phyloP scores from a whole-genome alignment of 2,797 vertebrate species.

The Sebastes minor region DNA sequence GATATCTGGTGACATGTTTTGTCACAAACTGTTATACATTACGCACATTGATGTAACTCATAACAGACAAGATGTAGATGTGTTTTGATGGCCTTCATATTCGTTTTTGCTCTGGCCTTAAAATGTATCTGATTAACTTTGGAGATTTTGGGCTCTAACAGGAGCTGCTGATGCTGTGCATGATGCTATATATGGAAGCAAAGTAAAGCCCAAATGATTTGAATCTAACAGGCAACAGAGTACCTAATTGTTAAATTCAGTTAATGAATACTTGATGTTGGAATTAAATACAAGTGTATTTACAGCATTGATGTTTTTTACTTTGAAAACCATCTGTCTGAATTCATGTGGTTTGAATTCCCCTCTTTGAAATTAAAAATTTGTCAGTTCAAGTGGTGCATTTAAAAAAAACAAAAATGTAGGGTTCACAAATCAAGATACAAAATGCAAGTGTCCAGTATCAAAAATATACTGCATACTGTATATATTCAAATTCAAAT shows the following conservation, averaged over 20 bases:
- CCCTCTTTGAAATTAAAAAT: accelerated
- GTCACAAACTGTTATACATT: neutral
- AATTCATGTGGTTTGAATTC: too few relatives aligned
- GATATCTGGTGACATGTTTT: neutral
- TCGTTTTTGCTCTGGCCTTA: neutral
- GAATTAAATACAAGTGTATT: too few relatives aligned
- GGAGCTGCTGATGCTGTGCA: neutral
- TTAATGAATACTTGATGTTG: too few relatives aligned
- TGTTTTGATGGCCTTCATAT: neutral
- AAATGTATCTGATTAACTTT: neutral
- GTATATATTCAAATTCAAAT: too few relatives aligned
- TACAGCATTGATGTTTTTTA: accelerated
- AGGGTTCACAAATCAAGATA: too few relatives aligned
- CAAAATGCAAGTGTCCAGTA: too few relatives aligned
- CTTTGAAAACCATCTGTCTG: too few relatives aligned
- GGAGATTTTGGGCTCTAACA: neutral
- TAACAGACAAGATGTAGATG: neutral
- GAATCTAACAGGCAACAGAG: too few relatives aligned
- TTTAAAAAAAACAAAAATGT: too few relatives aligned
- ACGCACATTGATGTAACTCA: neutral
- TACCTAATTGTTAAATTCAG: too few relatives aligned
- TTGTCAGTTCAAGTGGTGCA: too few relatives aligned
- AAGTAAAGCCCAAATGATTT: neutral
- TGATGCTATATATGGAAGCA: neutral
- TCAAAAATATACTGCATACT: too few relatives aligned